phyloP scores from a whole-genome alignment of 2,113 vertebrate genomes.

The Hippolais icterina region DNA sequence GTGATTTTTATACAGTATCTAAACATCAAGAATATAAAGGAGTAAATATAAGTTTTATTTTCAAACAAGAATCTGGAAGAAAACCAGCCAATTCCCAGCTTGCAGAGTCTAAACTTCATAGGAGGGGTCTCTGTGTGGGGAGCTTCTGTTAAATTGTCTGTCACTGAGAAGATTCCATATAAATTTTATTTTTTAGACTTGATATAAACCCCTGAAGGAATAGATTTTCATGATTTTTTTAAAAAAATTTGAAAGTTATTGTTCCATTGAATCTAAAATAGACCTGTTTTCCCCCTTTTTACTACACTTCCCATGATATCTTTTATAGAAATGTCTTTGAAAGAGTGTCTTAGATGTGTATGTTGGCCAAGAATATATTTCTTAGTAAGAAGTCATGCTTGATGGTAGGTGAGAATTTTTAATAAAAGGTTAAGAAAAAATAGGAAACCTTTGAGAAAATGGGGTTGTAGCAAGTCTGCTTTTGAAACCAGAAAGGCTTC shows the following conservation, averaged over 20 bases:
- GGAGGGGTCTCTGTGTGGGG: not conserved
- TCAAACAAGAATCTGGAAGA: not conserved
- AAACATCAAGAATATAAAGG: not conserved
- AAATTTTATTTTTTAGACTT: not conserved
- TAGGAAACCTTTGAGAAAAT: not conserved
- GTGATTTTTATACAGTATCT: not conserved
- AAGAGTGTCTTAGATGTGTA: not conserved
- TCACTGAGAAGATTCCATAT: not conserved
- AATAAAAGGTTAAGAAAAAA: not conserved
- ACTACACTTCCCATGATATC: not conserved
- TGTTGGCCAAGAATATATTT: not conserved
- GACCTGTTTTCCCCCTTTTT: not conserved
- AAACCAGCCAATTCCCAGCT: fast-evolving
- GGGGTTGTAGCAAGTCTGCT: not conserved
- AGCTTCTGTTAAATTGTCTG: not conserved
- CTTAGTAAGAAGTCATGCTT: not conserved
- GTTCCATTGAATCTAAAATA: not conserved
- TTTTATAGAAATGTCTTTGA: not conserved
- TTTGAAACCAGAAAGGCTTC: not conserved
- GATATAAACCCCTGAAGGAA: not conserved
- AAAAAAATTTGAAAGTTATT: not conserved
- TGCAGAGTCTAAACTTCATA: not conserved
- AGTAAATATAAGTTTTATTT: not conserved
- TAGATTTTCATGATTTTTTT: not conserved
- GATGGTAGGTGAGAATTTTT: not conserved